Base-by-base conservation (phyloP, 2,888 invertebrate genomes). In the Scrobipalpa atriplicella region DNA sequence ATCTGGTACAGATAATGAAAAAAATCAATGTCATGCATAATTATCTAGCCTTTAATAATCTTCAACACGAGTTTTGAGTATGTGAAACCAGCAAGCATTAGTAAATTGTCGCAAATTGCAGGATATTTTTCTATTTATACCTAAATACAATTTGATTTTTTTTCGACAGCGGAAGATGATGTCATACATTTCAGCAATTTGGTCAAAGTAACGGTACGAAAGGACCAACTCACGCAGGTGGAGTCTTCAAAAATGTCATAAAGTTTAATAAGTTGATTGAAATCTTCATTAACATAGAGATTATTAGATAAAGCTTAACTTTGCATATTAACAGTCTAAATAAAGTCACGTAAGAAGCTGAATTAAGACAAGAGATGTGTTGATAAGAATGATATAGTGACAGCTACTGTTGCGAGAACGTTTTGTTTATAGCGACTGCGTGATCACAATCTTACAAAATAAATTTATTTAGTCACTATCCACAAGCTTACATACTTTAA, bases 351-450 rank as follows among this genome's bases (percentile, higher is more conserved):
- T 47, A 56, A 21, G 19, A 1, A 56, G 54, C 54, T 19, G 38
- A 63, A 63, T 63, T 64, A 64, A 62, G 61, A 56, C 21, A 36
- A 10, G 18, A 16, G 63, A 63, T 63, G 16, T 16, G 5, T 18
- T 18, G 68, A 68, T 68, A 68, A 66, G 39, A 68, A 39, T 66
- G 64, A 68, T 61, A 64, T 66, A 68, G 54, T 64, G 43, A 56
- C 62, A 47, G 66, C 66, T 68, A 64, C 68, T 62, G 64, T 54
- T 66, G 64, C 36, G 62, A 54, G 54, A 52, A 56, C 16, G 61
- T 54, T 66, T 64, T 64, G 47, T 68, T 66, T 62, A 66, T 63
- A 6, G 51, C 52, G 19, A 63, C 18, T 43, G 19, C n/a, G n/a
- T 52, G 65, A 63, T 68, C 51, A 41, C 18, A 62, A 68, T 68